A percentile compares a stretch with the other conserved stretches of the same genome.
These are phyloP conservation scores for Chrysina gloriosa DNA, from an alignment of 2,888 invertebrate species.

Conservation along the genomic window DNA sequence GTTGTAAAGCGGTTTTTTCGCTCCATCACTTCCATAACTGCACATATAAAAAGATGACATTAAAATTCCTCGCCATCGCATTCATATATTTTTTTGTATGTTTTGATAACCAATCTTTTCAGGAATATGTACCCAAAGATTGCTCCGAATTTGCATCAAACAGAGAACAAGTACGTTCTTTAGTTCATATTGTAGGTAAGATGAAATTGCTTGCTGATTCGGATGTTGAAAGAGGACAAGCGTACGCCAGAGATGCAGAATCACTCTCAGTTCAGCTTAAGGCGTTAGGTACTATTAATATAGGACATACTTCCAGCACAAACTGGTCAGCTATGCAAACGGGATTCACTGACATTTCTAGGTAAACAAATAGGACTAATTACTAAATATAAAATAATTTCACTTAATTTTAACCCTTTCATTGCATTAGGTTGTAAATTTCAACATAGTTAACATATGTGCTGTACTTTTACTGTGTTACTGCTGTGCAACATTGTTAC, in stretches of 20 bases:
- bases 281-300: conserved; percentile 62
- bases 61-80: too few relatives aligned
- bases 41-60: too few relatives aligned
- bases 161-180: conserved; percentile 68
- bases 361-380: conserved; percentile 58
- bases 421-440: too few relatives aligned
- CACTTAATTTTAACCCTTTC: too few relatives aligned
- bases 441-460: too few relatives aligned
- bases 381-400: too few relatives aligned
- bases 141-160: conserved; percentile 69
- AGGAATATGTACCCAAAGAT: conserved; percentile 70
- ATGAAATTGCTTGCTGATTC: conserved; percentile 69
- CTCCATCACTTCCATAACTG: too few relatives aligned
- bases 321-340: conserved; percentile 68
- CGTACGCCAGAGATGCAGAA: conserved; percentile 68
- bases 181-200: conserved; percentile 68
- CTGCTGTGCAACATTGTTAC: too few relatives aligned
- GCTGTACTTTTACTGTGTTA: too few relatives aligned
- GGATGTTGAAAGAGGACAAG: conserved; percentile 60
- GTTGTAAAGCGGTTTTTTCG: too few relatives aligned
- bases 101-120: conserved; percentile 44
- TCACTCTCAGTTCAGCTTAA: conserved; percentile 68
- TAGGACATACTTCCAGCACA: conserved; percentile 55
- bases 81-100: too few relatives aligned
- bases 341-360: conserved; percentile 67